Evolutionary conservation across 92 coral and sea anemone genomes (phyloP).

Genomic region (Palythoa caribaeorum): DNA sequence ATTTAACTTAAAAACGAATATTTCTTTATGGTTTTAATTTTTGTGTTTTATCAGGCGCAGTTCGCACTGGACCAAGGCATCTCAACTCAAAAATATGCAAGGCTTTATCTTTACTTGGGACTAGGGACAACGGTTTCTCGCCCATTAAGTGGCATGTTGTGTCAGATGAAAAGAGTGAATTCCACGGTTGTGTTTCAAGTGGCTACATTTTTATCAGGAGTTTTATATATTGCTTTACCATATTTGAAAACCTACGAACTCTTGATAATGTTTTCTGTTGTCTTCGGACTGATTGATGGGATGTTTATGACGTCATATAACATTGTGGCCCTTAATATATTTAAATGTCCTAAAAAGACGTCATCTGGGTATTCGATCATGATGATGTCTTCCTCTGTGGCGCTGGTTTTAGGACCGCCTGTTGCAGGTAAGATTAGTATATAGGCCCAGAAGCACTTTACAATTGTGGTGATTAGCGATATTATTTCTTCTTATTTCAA

Average conservation of each 20-base stretch:
- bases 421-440: constrained; percentile 6
- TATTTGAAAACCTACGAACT: background rate
- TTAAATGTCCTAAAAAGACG: constrained; percentile 22
- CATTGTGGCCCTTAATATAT: background rate
- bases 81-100: constrained; percentile 7
- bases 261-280: background rate
- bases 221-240: background rate
- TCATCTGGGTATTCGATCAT: constrained; percentile 14
- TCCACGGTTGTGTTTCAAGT: constrained; percentile 26
- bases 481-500: too few species aligned
- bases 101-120: constrained; percentile 24
- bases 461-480: too few species aligned
- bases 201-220: background rate
- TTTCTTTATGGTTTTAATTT: background rate
- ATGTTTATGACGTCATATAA: background rate
- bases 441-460: too few species aligned
- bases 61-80: constrained; percentile 14
- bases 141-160: constrained; percentile 39
- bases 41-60: constrained; percentile 16
- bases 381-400: constrained; percentile 6
- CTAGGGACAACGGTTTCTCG: constrained; percentile 34
- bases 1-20: background rate
- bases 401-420: constrained; percentile 18
- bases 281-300: constrained; percentile 27
- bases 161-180: constrained; percentile 30